Percentiles rank a stretch among this genome's conserved stretches.
Conservation (phyloP, 2,113 vertebrate genomes). For the Malaclemys terrapin region DNA sequence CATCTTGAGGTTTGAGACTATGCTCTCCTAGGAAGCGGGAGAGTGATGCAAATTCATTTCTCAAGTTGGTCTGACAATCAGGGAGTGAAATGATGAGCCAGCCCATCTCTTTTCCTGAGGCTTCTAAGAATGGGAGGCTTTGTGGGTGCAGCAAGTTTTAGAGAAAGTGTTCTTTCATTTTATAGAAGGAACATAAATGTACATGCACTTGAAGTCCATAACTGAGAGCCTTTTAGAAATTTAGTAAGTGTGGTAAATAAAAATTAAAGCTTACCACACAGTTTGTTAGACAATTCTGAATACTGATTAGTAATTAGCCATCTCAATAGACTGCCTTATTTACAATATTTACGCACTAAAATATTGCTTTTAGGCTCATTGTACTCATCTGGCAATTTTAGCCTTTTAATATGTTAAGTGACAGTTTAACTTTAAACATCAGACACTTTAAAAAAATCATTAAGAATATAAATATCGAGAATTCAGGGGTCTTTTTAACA, state of each 20-base stretch:
- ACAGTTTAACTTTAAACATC: conserved; percentile 37
- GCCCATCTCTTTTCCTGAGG: background rate
- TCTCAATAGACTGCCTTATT: background rate
- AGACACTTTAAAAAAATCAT: background rate
- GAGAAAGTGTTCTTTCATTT: background rate
- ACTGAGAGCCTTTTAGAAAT: background rate
- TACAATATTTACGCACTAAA: background rate
- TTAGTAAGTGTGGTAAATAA: background rate
- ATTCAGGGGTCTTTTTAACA: too few species aligned
- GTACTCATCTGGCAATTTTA: background rate
- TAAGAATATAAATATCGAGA: background rate
- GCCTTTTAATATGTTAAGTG: background rate
- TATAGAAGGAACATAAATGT: background rate
- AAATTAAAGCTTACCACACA: background rate
- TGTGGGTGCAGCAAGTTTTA: background rate
- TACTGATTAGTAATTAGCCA: background rate
- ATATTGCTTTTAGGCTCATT: background rate
- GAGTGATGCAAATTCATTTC: background rate
- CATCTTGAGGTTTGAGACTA: background rate
- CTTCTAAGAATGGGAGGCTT: background rate
- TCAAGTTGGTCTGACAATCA: background rate
- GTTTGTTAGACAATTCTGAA: background rate
- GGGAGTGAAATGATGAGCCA: background rate
- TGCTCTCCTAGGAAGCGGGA: background rate
- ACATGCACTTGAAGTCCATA: background rate